Percentiles rank a stretch among this genome's conserved stretches.
phyloP scores from a whole-genome alignment of 2,888 invertebrate genomes.

The Acanthococcus lagerstroemiae region DNA sequence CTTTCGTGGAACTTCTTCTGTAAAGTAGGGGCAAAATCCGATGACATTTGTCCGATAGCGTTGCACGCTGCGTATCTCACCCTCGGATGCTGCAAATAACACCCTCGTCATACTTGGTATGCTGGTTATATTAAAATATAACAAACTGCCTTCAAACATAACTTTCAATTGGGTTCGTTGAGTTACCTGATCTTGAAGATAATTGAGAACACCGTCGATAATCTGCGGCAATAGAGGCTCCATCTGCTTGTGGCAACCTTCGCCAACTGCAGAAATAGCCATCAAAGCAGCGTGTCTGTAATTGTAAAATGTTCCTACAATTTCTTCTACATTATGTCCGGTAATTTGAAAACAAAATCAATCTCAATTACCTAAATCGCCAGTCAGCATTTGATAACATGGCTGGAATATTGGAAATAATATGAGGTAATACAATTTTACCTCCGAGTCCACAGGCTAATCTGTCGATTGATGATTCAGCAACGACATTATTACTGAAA shows the following conservation, averaged over 20 bases:
- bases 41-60: constrained; percentile 96
- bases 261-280: constrained; percentile 96
- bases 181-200: constrained; percentile 64
- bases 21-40: constrained; percentile 92
- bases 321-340: neutral
- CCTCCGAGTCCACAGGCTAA: constrained; percentile 96
- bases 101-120: no score
- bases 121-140: neutral
- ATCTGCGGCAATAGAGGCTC: constrained; percentile 86
- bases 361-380: constrained; percentile 54
- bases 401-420: constrained; percentile 70
- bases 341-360: neutral
- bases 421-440: constrained; percentile 79
- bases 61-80: constrained; percentile 97
- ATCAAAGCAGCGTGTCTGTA: constrained; percentile 87
- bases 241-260: constrained; percentile 98
- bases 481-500: constrained; percentile 80
- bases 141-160: constrained; percentile 4
- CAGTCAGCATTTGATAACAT: constrained; percentile 78
- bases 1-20: constrained; percentile 96
- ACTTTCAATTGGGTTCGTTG: no score
- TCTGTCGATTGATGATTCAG: constrained; percentile 92
- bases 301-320: constrained; percentile 5
- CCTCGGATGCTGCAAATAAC: constrained; percentile 60
- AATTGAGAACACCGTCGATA: constrained; percentile 75